Evolutionary conservation across 2,888 invertebrate genomes (phyloP), one percentile per base, ranked within the genome.

Genomic region (Amblyteles armatorius): DNA sequence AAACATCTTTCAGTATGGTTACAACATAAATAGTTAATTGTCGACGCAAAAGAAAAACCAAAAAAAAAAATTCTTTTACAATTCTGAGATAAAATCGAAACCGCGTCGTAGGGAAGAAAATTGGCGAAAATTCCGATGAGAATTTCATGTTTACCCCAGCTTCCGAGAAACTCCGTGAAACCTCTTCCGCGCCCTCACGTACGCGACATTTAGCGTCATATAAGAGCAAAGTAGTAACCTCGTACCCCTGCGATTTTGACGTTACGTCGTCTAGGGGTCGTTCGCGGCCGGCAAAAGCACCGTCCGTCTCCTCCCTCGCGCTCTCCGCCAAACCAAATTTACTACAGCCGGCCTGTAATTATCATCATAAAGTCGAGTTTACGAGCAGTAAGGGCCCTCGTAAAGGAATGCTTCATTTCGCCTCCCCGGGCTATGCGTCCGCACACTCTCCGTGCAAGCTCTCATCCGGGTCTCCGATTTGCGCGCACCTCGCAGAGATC

Each of bases 311-410:
- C 83, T 33, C 88, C 90, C 91, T 48, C 4, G 1, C 16, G 44
- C 44, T 48, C 44, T 48, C 44, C 44, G 0, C 44, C 44, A 48
- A 91, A 90, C 91, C 93, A 92, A 93, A 93, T 94, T 94, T 93
- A 94, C 92, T 93, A 91, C 93, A 90, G 91, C 92, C 91, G 87
- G 91, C 91, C 92, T 92, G 92, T 94, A 94, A 94, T 94, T 94
- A 94, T 93, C 94, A 94, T 93, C 94, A 93, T 94, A 94, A 94
- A 94, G 93, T 93, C 93, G 93, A 93, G 91, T 93, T 94, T 94
- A 94, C 93, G 94, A 93, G 93, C 94, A 92, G 93, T 94, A 93
- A 93, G 93, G 92, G 93, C 91, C 92, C 93, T 93, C 93, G 93
- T 93, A 94, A 93, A 93, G 93, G 93, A 94, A 93, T 94, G 93